Evolutionary conservation across 2,113 vertebrate species (phyloP).

Genomic region (Barbus barbus): DNA sequence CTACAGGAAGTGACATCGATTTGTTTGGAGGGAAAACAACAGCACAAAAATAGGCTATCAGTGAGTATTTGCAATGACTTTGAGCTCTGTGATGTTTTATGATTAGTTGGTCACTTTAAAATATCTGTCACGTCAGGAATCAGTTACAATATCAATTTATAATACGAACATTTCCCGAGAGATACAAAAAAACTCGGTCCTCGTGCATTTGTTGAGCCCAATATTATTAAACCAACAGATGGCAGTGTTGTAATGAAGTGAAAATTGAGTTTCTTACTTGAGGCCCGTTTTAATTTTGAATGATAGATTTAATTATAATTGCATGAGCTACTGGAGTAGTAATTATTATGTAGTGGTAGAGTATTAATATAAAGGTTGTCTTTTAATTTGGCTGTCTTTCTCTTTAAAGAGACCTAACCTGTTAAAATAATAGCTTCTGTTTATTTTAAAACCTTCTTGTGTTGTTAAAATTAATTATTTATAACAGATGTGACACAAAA

Average conservation of each 20-base stretch:
- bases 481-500: neutral
- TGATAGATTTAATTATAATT: neutral
- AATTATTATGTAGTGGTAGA: no score
- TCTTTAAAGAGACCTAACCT: neutral
- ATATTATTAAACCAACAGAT: neutral
- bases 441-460: neutral
- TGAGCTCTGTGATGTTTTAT: no score
- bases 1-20: no score
- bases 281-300: neutral
- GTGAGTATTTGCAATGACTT: no score
- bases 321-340: neutral
- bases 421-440: neutral
- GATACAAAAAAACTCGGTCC: neutral
- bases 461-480: neutral
- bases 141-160: no score
- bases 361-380: neutral
- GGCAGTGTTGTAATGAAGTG: neutral
- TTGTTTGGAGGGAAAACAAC: no score
- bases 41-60: no score
- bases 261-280: neutral
- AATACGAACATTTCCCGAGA: no score
- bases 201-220: no score
- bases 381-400: neutral
- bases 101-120: no score
- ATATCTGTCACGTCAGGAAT: no score